A percentile compares a stretch with the other conserved stretches of the same genome.
phyloP scores from a whole-genome alignment of 2,888 invertebrate genomes.

The Ochropleura plecta region DNA sequence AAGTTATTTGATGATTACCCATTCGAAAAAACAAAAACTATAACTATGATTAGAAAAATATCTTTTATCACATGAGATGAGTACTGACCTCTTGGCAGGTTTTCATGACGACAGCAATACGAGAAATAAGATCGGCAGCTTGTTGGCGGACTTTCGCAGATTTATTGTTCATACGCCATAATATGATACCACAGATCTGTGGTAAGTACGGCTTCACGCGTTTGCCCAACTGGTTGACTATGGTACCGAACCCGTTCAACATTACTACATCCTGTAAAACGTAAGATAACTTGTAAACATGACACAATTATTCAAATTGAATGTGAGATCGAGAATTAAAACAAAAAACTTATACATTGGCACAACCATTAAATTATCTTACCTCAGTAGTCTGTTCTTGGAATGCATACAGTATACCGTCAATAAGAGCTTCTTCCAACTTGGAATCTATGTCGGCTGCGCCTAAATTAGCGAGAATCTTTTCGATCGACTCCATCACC shows the following conservation, averaged over 20 bases:
- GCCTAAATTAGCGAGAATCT: slow-evolving; percentile 99
- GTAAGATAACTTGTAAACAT: background rate
- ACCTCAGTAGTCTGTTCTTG: slow-evolving; percentile 99
- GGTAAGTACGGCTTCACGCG: slow-evolving; percentile 99
- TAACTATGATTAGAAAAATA: background rate
- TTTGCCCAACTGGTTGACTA: slow-evolving; percentile 99
- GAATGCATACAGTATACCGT: slow-evolving; percentile 99
- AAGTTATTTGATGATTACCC: no score
- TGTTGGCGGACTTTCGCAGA: slow-evolving; percentile 99
- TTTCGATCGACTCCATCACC: slow-evolving; percentile 99
- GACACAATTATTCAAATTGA: background rate
- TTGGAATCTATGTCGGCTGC: slow-evolving; percentile 99
- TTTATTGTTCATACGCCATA: slow-evolving; percentile 99
- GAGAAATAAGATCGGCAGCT: slow-evolving; percentile 99
- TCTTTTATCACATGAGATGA: background rate
- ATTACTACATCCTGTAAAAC: slow-evolving; percentile 97
- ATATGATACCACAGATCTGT: slow-evolving; percentile 99
- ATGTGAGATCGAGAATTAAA: slow-evolving; percentile 2
- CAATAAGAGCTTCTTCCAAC: slow-evolving; percentile 99
- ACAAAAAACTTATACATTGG: background rate
- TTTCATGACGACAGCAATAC: slow-evolving; percentile 99
- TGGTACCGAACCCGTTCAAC: slow-evolving; percentile 99
- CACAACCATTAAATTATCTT: slow-evolving; percentile 51
- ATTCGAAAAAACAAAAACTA: no score
- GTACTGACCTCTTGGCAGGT: slow-evolving; percentile 96